Evolutionary conservation across 2,888 invertebrate genomes (phyloP).

Genomic region (Drosophila antonietae): DNA sequence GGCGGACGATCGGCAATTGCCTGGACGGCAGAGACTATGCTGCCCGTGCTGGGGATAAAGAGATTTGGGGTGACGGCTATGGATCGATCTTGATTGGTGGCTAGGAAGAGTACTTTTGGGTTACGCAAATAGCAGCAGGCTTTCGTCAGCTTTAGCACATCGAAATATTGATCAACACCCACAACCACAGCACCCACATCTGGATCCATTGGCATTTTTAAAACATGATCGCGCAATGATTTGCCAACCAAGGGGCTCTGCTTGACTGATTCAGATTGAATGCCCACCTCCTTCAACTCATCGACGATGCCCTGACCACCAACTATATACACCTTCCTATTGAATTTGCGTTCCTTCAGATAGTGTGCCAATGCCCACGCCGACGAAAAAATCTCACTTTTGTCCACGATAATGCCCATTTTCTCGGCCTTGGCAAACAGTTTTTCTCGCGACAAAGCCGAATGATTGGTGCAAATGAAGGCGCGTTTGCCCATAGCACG

Average conservation of each 20-base stretch:
- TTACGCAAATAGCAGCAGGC: slow-evolving; percentile 50
- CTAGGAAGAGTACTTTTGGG: slow-evolving; percentile 46
- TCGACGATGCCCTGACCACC: slow-evolving; percentile 55
- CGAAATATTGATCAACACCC: slow-evolving; percentile 48
- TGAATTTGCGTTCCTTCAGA: slow-evolving; percentile 43
- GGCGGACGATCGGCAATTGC: slow-evolving; percentile 39
- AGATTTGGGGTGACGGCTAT: slow-evolving; percentile 17
- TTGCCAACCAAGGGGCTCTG: background rate
- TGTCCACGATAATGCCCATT: slow-evolving; percentile 43
- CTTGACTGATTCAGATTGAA: slow-evolving; percentile 33
- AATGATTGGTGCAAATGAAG: slow-evolving; percentile 60
- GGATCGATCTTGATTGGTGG: slow-evolving; percentile 53
- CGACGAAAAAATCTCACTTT: slow-evolving; percentile 50
- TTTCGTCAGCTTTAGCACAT: slow-evolving; percentile 40
- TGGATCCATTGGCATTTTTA: slow-evolving; percentile 34
- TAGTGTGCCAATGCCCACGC: slow-evolving; percentile 40
- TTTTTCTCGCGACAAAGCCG: slow-evolving; percentile 20
- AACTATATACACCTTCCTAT: slow-evolving; percentile 50
- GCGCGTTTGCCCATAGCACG: slow-evolving; percentile 58
- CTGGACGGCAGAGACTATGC: slow-evolving; percentile 54
- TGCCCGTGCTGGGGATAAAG: slow-evolving; percentile 43
- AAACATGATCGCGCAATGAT: slow-evolving; percentile 18
- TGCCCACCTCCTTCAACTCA: slow-evolving; percentile 51
- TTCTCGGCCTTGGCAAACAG: slow-evolving; percentile 38
- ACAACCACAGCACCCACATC: slow-evolving; percentile 64